Evolutionary conservation across 2,888 invertebrate genomes (phyloP).

Genomic region (Trachelus iudaicus): DNA sequence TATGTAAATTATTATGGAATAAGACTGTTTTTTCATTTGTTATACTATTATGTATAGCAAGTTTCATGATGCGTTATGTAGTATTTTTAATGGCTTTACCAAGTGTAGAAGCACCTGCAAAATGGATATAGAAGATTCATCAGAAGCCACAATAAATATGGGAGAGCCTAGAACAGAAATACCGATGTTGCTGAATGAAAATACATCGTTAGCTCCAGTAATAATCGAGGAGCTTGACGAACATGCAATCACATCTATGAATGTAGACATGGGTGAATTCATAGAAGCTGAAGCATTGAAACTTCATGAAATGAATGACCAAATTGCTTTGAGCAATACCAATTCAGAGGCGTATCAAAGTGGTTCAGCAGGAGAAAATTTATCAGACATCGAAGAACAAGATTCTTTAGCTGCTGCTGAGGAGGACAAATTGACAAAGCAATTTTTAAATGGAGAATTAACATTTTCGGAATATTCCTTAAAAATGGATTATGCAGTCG

Average conservation of each 20-base stretch:
- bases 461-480: constrained; percentile 75
- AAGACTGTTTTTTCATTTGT: not conserved
- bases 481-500: constrained; percentile 69
- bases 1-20: not conserved
- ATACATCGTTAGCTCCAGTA: constrained; percentile 37
- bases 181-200: constrained; percentile 6
- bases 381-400: constrained; percentile 43
- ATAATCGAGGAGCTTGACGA: constrained; percentile 60
- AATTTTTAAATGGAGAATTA: constrained; percentile 78
- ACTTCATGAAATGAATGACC: constrained; percentile 44
- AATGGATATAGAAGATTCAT: not conserved
- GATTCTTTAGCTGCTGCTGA: constrained; percentile 42
- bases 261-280: constrained; percentile 57
- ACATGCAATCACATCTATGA: constrained; percentile 40
- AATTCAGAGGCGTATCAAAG: not conserved
- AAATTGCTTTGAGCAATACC: not conserved
- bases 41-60: not conserved
- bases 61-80: not conserved
- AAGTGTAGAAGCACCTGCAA: not conserved
- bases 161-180: not conserved
- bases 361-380: constrained; percentile 8
- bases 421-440: constrained; percentile 69
- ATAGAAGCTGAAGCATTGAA: constrained; percentile 56
- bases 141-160: not conserved
- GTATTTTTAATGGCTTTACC: not conserved